Conservation (phyloP, 2,888 invertebrate species). For the Diarsia rubi region DNA sequence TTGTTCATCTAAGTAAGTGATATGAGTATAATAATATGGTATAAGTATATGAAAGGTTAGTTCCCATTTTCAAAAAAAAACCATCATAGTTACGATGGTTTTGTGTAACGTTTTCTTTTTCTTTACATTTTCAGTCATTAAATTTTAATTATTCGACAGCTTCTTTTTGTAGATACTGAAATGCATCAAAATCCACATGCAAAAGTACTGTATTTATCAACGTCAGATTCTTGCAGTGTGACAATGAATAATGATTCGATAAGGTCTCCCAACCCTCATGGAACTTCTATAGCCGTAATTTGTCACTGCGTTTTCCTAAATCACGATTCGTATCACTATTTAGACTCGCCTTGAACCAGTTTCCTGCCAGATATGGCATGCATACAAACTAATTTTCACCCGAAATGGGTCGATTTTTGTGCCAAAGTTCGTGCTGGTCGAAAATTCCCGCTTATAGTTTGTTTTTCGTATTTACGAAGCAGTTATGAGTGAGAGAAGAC, state of each 20-base stretch:
- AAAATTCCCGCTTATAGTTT: not conserved
- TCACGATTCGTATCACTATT: slow-evolving; percentile 53
- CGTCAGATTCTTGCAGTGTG: slow-evolving; percentile 24
- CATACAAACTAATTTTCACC: slow-evolving; percentile 34
- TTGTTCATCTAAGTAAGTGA: slow-evolving; percentile 6
- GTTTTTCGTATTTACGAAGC: not conserved
- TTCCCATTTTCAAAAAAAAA: slow-evolving; percentile 7
- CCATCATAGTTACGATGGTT: not conserved
- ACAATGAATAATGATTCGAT: slow-evolving; percentile 56
- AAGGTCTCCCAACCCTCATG: slow-evolving; percentile 37
- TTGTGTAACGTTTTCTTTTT: not conserved
- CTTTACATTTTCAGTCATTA: not conserved
- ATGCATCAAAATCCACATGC: not conserved
- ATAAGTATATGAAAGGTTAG: not conserved
- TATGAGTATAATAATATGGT: too few species aligned
- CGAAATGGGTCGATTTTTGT: slow-evolving; percentile 33
- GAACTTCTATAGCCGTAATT: slow-evolving; percentile 41
- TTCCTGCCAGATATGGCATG: slow-evolving; percentile 50
- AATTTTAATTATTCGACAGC: not conserved
- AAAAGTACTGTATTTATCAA: slow-evolving; percentile 26
- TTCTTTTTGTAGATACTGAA: not conserved
- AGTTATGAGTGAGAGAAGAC: not conserved
- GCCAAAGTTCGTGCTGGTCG: slow-evolving; percentile 20
- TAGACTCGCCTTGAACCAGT: slow-evolving; percentile 62
- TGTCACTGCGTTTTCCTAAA: slow-evolving; percentile 52